phyloP scores from a whole-genome alignment of 2,888 invertebrate species.

The Eupithecia exiguata region DNA sequence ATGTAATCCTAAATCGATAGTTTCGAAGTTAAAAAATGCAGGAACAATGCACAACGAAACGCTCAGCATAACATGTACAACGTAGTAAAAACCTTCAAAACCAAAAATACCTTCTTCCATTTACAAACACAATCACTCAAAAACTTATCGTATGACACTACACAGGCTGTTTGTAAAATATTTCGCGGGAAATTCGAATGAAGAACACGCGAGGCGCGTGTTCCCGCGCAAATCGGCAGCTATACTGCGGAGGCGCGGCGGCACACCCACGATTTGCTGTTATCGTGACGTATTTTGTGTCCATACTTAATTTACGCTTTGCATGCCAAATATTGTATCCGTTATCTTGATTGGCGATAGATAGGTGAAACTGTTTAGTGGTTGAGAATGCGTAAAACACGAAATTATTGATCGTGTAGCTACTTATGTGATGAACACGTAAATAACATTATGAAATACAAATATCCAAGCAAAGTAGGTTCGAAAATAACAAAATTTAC shows the following conservation, averaged over 20 bases:
- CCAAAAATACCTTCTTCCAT: constrained; percentile 54
- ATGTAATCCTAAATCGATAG: no score
- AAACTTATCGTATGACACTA: constrained; percentile 40
- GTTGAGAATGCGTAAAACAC: constrained; percentile 18
- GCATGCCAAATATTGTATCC: constrained; percentile 40
- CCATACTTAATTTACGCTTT: constrained; percentile 41
- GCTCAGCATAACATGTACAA: not conserved
- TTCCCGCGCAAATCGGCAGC: constrained; percentile 49
- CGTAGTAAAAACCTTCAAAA: not conserved
- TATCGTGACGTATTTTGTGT: constrained; percentile 56
- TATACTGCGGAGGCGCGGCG: constrained; percentile 66
- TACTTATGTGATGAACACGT: not conserved
- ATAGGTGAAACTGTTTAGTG: constrained; percentile 34
- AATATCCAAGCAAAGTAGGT: not conserved
- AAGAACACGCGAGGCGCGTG: constrained; percentile 48
- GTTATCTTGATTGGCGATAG: constrained; percentile 43
- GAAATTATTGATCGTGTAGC: constrained; percentile 29
- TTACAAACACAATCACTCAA: constrained; percentile 28
- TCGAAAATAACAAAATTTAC: not conserved
- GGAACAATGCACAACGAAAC: not conserved
- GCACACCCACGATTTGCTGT: constrained; percentile 56
- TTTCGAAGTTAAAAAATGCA: not conserved
- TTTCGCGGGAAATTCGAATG: constrained; percentile 48
- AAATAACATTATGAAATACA: not conserved
- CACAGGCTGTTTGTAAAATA: constrained; percentile 42